A percentile compares a stretch with the other conserved stretches of the same genome.
These are phyloP conservation scores for Microctonus brassicae DNA, from an alignment of 2,888 invertebrate genomes.

Conservation along the genomic window DNA sequence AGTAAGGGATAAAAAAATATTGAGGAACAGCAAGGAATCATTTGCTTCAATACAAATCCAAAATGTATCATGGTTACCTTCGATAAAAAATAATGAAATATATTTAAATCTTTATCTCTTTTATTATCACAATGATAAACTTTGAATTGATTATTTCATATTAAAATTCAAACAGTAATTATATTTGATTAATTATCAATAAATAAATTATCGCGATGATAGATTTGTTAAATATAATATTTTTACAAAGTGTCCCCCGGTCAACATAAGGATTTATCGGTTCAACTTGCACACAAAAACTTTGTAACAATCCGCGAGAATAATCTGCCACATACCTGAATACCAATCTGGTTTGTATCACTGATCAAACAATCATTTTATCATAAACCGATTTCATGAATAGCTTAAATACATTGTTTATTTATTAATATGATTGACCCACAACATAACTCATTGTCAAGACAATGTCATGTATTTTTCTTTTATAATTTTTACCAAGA, in stretches of 20 bases:
- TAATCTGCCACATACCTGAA: neutral
- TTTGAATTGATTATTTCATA: neutral
- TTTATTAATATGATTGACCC: neutral
- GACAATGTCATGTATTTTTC: no score
- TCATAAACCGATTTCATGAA: neutral
- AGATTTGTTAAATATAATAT: neutral
- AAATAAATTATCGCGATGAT: neutral
- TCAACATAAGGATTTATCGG: neutral
- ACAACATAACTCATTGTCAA: no score
- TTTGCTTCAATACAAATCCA: slow-evolving; percentile 4
- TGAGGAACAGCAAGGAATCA: slow-evolving; percentile 40
- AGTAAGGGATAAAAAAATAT: slow-evolving; percentile 64
- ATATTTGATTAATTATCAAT: neutral
- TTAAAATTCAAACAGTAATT: neutral
- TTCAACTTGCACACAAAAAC: neutral
- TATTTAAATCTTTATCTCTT: neutral
- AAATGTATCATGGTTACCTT: slow-evolving; percentile 21
- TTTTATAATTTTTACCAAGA: neutral
- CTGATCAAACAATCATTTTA: slow-evolving; percentile 8
- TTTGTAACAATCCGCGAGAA: neutral
- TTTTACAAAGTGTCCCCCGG: neutral
- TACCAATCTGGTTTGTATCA: slow-evolving; percentile 18
- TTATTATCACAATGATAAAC: neutral
- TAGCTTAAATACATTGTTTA: neutral
- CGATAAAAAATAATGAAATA: neutral